Conservation (phyloP, 2,888 invertebrate genomes). For the Rosalia funebris region DNA sequence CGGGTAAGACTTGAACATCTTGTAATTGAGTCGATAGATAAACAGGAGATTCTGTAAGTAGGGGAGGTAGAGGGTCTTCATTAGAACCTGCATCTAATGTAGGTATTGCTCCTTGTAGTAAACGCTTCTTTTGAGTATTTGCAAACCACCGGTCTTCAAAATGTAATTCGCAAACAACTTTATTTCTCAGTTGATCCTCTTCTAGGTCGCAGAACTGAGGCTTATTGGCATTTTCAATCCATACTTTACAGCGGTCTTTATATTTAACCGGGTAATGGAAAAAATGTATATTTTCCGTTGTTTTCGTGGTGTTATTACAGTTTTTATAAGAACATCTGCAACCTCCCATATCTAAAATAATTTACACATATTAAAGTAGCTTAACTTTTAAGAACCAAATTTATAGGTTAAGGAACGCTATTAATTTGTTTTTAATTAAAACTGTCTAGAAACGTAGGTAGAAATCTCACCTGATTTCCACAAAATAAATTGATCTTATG, state of each 20-base stretch:
- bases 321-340: slow-evolving; percentile 70
- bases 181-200: slow-evolving; percentile 70
- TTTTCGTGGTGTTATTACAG: slow-evolving; percentile 67
- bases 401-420: too few relatives aligned
- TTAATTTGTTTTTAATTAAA: too few relatives aligned
- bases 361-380: too few relatives aligned
- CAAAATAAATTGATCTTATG: too few relatives aligned
- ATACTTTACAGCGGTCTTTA: slow-evolving; percentile 68
- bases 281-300: slow-evolving; percentile 65
- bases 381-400: too few relatives aligned
- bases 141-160: slow-evolving; percentile 67
- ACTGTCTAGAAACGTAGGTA: too few relatives aligned
- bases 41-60: slow-evolving; percentile 29
- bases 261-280: slow-evolving; percentile 73
- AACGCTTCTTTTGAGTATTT: slow-evolving; percentile 68
- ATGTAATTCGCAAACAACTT: slow-evolving; percentile 71
- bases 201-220: slow-evolving; percentile 67
- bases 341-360: slow-evolving; percentile 67
- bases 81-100: slow-evolving; percentile 62
- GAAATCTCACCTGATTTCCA: too few relatives aligned
- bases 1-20: slow-evolving; percentile 55
- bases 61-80: slow-evolving; percentile 21
- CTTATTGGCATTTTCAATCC: slow-evolving; percentile 69
- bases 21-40: slow-evolving; percentile 35
- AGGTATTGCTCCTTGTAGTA: slow-evolving; percentile 69